These are phyloP conservation scores for Solea solea DNA, from an alignment of 2,113 vertebrate species.

Conservation along the genomic window DNA sequence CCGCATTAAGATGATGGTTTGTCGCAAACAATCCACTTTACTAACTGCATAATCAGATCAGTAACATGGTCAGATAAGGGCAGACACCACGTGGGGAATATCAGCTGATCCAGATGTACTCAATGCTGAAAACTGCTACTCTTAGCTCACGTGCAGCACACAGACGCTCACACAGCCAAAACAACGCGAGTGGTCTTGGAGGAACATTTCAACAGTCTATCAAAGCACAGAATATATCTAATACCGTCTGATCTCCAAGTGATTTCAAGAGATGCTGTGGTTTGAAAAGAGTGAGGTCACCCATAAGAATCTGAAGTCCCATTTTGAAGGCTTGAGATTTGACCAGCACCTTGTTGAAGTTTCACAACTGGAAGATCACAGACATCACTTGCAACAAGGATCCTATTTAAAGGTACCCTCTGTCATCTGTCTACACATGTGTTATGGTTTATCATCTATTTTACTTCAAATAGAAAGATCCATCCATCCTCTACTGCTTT, in stretches of 20 bases:
- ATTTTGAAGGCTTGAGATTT: no score
- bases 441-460: no score
- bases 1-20: conserved; percentile 41
- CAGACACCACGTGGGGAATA: conserved; percentile 31
- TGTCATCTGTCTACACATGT: no score
- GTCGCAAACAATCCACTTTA: conserved; percentile 53
- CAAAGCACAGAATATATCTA: conserved; percentile 17
- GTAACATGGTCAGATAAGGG: conserved; percentile 31
- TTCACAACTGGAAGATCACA: no score
- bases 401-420: no score
- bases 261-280: conserved; percentile 28
- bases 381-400: no score
- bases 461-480: no score
- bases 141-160: neutral
- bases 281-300: neutral
- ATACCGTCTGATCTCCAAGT: conserved; percentile 17
- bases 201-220: conserved; percentile 13
- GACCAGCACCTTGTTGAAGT: no score
- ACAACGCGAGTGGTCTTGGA: neutral
- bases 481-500: no score
- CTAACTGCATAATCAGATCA: conserved; percentile 50
- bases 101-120: conserved; percentile 13
- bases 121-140: conserved; percentile 12
- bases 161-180: conserved; percentile 1
- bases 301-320: no score